A percentile compares a stretch with the other conserved stretches of the same genome.
Evolutionary conservation across 2,888 invertebrate species (phyloP).

Genomic region (Lepidochrysops patricia): DNA sequence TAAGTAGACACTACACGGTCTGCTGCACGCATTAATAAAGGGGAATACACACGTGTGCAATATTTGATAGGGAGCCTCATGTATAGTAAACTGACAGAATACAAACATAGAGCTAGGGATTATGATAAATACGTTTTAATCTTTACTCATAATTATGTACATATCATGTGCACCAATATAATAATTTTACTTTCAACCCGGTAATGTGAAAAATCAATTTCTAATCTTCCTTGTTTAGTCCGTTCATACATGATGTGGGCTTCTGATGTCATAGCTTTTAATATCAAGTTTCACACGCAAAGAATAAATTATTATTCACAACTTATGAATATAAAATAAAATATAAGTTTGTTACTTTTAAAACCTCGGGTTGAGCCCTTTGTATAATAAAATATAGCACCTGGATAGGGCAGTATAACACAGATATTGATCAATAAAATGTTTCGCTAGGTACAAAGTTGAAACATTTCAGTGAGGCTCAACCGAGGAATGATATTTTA

Average conservation of each 20-base stretch:
- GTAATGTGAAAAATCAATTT: not conserved
- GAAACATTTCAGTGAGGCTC: not conserved
- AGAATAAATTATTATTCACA: not conserved
- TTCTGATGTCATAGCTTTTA: not conserved
- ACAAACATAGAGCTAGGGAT: not conserved
- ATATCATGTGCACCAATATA: not conserved
- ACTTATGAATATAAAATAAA: not conserved
- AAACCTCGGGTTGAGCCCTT: not conserved
- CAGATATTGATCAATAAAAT: not conserved
- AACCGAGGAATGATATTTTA: no score
- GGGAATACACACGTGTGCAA: slow-evolving; percentile 2
- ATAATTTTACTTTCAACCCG: not conserved
- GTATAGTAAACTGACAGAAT: not conserved
- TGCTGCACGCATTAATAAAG: slow-evolving; percentile 4
- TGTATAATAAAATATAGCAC: not conserved
- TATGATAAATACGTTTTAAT: not conserved
- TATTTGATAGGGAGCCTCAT: slow-evolving; percentile 7
- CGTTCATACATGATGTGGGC: not conserved
- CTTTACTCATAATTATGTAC: not conserved
- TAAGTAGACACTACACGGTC: not conserved
- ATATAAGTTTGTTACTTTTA: not conserved
- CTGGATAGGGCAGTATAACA: not conserved
- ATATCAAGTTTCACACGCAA: not conserved
- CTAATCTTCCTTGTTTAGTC: not conserved
- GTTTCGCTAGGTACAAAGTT: not conserved